Percentiles rank a stretch among this genome's conserved stretches.
phyloP scores from a whole-genome alignment of 2,113 vertebrate genomes.

The Zosterops hypoxanthus region DNA sequence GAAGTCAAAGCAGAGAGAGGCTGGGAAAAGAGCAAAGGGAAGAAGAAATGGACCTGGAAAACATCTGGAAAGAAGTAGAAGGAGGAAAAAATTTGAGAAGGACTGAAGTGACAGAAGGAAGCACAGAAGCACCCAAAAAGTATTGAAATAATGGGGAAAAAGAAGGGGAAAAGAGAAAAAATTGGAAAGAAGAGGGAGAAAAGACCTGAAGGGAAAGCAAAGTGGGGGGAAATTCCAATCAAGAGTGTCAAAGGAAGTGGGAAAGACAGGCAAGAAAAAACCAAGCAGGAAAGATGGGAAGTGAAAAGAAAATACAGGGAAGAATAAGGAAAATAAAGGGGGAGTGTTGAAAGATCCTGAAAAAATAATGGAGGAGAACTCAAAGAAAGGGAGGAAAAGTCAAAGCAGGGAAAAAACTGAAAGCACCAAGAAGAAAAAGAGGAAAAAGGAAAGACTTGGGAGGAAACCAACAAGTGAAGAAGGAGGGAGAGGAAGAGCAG shows the following conservation, averaged over 20 bases:
- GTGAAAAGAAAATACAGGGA: neutral
- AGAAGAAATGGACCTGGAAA: neutral
- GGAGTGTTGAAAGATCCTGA: neutral
- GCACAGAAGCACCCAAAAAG: neutral
- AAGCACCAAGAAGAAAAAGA: neutral
- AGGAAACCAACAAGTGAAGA: neutral
- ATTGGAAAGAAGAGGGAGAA: fast-evolving
- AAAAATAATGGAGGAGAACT: neutral
- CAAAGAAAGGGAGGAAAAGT: neutral
- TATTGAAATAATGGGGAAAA: fast-evolving
- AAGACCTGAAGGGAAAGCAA: neutral
- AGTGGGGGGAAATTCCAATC: neutral
- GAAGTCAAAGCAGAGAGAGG: neutral
- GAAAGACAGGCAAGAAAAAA: neutral
- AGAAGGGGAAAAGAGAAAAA: neutral
- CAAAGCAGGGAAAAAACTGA: fast-evolving
- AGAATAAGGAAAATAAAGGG: neutral
- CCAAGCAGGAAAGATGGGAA: neutral
- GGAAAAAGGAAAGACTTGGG: neutral
- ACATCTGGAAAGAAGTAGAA: neutral
- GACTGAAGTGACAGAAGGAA: neutral
- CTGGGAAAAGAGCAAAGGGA: neutral
- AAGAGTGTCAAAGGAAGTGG: neutral
- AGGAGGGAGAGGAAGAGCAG: neutral
- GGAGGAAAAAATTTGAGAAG: neutral